Evolutionary conservation across 2,888 invertebrate species (phyloP).

Genomic region (Andrena haemorrhoa): DNA sequence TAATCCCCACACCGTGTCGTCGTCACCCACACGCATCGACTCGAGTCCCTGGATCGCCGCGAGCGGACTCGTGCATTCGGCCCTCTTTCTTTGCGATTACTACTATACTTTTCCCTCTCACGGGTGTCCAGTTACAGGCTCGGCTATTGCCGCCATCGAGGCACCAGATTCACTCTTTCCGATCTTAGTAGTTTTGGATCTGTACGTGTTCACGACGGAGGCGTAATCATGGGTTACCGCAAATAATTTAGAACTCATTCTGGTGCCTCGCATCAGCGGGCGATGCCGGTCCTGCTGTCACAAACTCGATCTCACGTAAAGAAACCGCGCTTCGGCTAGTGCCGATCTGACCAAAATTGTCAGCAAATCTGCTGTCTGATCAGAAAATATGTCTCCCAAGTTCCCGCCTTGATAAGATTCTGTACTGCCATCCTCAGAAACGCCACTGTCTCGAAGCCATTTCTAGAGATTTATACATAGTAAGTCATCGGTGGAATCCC

Average conservation of each 20-base stretch:
- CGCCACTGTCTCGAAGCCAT: conserved; percentile 10
- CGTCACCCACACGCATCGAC: conserved; percentile 73
- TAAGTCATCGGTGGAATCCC: not conserved
- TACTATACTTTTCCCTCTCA: not conserved
- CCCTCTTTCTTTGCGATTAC: not conserved
- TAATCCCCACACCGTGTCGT: conserved; percentile 72
- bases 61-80: not conserved
- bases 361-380: conserved; percentile 61
- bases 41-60: conserved; percentile 11
- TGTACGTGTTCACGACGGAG: too few relatives aligned
- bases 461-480: not conserved
- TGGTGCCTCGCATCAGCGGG: not conserved
- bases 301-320: not conserved
- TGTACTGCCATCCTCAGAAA: not conserved
- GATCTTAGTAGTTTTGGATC: not conserved
- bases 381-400: conserved; percentile 85
- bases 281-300: conserved; percentile 1
- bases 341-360: conserved; percentile 3
- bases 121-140: not conserved
- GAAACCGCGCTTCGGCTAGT: not conserved
- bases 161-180: conserved; percentile 2
- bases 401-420: conserved; percentile 39
- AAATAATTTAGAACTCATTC: not conserved
- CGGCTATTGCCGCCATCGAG: not conserved
- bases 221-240: too few relatives aligned